Conservation (phyloP, 2,888 invertebrate genomes). For the Limnephilus lunatus region DNA sequence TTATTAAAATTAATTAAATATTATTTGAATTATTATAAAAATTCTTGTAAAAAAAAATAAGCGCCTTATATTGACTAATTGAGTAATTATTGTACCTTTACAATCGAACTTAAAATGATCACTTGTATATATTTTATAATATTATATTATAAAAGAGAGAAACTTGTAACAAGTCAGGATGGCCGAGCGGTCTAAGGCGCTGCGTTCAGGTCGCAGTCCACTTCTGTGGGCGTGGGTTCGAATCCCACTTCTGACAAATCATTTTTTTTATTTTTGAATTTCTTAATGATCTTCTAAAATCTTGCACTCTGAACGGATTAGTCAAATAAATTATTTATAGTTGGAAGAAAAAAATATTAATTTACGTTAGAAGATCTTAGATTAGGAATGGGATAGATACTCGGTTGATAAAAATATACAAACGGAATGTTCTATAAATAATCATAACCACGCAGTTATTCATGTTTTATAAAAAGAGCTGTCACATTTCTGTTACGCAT, state of each 20-base stretch:
- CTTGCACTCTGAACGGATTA: neutral
- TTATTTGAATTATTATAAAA: too few species aligned
- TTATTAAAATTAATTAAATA: too few species aligned
- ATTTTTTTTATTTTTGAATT: neutral
- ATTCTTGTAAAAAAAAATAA: too few species aligned
- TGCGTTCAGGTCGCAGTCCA: slow-evolving; percentile 90
- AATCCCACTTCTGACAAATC: slow-evolving; percentile 83
- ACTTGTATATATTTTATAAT: too few species aligned
- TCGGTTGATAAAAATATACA: neutral
- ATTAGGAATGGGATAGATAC: neutral
- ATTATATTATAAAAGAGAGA: neutral
- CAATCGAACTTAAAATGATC: too few species aligned
- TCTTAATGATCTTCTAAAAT: neutral
- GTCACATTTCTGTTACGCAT: neutral
- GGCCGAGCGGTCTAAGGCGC: slow-evolving; percentile 90
- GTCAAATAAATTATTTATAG: neutral
- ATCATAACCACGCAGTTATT: neutral
- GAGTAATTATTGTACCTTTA: too few species aligned
- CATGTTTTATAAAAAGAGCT: neutral
- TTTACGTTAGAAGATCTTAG: neutral
- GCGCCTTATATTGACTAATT: too few species aligned
- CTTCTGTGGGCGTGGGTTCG: slow-evolving; percentile 85
- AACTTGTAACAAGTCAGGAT: slow-evolving; percentile 75
- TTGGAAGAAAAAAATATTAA: too few species aligned
- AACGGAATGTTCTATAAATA: neutral